A percentile compares a stretch with the other conserved stretches of the same genome.
These are phyloP conservation scores for Macrocentrus cingulum DNA, from an alignment of 1,140 invertebrate genomes.

Conservation along the genomic window DNA sequence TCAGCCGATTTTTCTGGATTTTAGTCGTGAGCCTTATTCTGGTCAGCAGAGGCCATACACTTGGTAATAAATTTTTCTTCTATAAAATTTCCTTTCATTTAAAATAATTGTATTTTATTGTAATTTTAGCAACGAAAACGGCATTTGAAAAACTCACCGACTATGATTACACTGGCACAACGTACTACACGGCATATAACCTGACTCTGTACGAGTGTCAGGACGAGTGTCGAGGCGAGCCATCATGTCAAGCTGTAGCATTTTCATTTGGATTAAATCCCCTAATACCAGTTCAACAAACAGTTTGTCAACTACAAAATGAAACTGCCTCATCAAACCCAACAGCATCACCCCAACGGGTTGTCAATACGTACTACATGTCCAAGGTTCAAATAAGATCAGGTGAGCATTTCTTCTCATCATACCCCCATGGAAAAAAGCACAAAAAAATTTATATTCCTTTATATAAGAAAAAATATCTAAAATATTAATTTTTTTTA, in stretches of 20 bases:
- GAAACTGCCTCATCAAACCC: constrained; percentile 88
- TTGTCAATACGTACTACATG: constrained; percentile 94
- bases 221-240: constrained; percentile 89
- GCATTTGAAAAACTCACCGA: constrained; percentile 94
- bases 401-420: constrained; percentile 56
- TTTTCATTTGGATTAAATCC: constrained; percentile 93
- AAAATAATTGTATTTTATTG: constrained; percentile 7
- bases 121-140: constrained; percentile 67
- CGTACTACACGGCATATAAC: constrained; percentile 91
- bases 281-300: constrained; percentile 87
- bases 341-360: constrained; percentile 74
- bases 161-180: constrained; percentile 85
- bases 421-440: too few species aligned
- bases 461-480: not conserved
- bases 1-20: constrained; percentile 42
- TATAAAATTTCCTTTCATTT: not conserved
- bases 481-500: too few species aligned
- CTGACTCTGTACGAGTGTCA: constrained; percentile 91
- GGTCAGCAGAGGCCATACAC: constrained; percentile 42
- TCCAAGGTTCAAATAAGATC: constrained; percentile 88
- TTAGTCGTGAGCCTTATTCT: constrained; percentile 35
- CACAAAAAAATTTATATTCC: not conserved
- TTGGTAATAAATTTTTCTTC: constrained; percentile 37
- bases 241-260: constrained; percentile 85
- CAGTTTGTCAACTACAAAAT: constrained; percentile 88